Base-by-base conservation (phyloP, 2,888 invertebrate genomes). In the Hirtodrosophila trivittata region DNA sequence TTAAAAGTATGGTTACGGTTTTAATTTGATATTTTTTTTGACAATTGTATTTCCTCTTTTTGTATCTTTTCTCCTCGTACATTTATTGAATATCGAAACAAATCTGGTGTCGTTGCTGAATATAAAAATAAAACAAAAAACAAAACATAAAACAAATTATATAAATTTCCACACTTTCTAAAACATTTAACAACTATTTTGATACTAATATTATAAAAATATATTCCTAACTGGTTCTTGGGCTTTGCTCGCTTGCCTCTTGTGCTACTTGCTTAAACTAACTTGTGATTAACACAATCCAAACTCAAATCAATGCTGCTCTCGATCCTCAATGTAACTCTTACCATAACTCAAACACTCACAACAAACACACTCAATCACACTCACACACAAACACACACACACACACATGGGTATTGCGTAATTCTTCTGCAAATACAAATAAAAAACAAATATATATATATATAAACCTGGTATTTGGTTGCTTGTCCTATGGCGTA, bases 61-160 rank as follows among this genome's bases (percentile, higher is more conserved):
- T 21, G 5, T 21, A 84, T 85, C 78, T 86, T 71, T 86, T 75
- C 83, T 87, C 80, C n/a, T n/a, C n/a, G n/a, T n/a, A n/a, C n/a
- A n/a, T n/a, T 77, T 65, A 62, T 75, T 67, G 76, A 64, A 64
- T 66, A 65, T 74, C 73, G 70, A 59, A 72, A 75, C 35, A 69
- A 66, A 66, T 75, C 87, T 86, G 89, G 89, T 88, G 88, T 87
- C 89, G 88, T 87, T 89, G 88, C 88, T 87, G 67, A 69, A 69
- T 65, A 21, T 21, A 3, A 21, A 21, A 21, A 21, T 5, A 21
- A 60, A 72, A 66, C 42, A 63, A 63, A 56, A 66, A 57, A 45
- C 58, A 72, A 60, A 63, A 62, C 32, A 35, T 43, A 42, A 18
- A 28, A 28, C 28, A 28, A 28, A 4, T 12, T 8, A 12, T 33